These are phyloP conservation scores for Odocoileus hemionus DNA, from an alignment of 2,113 vertebrate genomes.

Conservation along the genomic window DNA sequence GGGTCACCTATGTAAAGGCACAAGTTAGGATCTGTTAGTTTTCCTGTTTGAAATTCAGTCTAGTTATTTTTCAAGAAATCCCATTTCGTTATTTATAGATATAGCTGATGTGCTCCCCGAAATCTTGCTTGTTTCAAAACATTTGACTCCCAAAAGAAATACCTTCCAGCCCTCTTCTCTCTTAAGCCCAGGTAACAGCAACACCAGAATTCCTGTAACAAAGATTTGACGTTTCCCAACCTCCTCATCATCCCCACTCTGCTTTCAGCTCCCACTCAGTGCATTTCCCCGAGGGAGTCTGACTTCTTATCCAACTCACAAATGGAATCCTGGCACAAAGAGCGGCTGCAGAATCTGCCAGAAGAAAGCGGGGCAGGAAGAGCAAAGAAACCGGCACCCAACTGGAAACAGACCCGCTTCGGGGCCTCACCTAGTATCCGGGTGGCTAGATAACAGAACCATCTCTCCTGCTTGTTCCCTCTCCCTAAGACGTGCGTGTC, in stretches of 20 bases:
- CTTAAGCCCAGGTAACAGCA: neutral
- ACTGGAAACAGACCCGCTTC: constrained; percentile 32
- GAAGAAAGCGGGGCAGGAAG: neutral
- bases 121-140: neutral
- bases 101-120: neutral
- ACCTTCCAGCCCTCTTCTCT: neutral
- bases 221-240: constrained; percentile 27
- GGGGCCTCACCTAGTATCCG: constrained; percentile 56
- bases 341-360: neutral
- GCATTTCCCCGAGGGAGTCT: neutral
- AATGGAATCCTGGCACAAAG: neutral
- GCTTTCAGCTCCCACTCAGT: constrained; percentile 5
- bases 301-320: neutral
- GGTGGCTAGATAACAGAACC: constrained; percentile 41
- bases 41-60: neutral
- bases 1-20: neutral
- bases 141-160: constrained; percentile 19
- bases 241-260: neutral
- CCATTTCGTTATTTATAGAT: neutral
- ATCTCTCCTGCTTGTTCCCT: neutral
- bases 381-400: neutral
- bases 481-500: neutral
- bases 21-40: neutral
- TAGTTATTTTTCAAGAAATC: neutral
- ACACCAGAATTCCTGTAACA: constrained; percentile 20